Conservation (phyloP, 2,113 vertebrate species). For the Nannospalax galili region DNA sequence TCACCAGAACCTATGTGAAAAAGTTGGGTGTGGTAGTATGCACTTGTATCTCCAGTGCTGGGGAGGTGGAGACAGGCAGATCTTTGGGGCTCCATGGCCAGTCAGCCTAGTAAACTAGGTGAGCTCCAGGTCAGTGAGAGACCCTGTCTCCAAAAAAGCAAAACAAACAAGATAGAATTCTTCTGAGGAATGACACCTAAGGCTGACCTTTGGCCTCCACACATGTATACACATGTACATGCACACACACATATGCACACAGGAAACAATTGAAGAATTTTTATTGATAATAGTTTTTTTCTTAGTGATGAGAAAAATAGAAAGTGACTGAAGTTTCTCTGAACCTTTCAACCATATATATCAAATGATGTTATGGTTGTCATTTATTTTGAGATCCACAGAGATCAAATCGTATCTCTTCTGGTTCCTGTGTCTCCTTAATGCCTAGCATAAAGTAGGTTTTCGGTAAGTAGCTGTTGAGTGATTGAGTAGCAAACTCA, state of each 20-base stretch:
- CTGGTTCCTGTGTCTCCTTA: not conserved
- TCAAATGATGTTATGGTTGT: not conserved
- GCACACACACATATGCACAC: no score
- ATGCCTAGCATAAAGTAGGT: not conserved
- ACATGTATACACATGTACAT: not conserved
- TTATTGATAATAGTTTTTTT: conserved; percentile 4
- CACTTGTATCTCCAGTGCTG: not conserved
- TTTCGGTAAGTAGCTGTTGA: not conserved
- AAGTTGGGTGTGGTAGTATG: no score
- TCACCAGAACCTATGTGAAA: not conserved
- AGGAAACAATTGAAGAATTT: not conserved
- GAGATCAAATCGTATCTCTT: not conserved
- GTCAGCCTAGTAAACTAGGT: not conserved
- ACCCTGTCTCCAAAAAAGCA: not conserved
- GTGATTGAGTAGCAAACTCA: not conserved
- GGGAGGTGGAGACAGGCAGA: not conserved
- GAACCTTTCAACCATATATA: not conserved
- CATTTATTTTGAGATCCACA: not conserved
- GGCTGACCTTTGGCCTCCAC: not conserved
- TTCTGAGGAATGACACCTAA: not conserved
- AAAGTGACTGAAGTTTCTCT: conserved; percentile 13
- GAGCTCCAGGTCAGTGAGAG: not conserved
- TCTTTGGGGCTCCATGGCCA: not conserved
- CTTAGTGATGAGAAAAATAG: conserved; percentile 28
- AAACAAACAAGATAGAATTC: not conserved